Base-by-base conservation (phyloP, 2,888 invertebrate species). In the Ellobium chinense region DNA sequence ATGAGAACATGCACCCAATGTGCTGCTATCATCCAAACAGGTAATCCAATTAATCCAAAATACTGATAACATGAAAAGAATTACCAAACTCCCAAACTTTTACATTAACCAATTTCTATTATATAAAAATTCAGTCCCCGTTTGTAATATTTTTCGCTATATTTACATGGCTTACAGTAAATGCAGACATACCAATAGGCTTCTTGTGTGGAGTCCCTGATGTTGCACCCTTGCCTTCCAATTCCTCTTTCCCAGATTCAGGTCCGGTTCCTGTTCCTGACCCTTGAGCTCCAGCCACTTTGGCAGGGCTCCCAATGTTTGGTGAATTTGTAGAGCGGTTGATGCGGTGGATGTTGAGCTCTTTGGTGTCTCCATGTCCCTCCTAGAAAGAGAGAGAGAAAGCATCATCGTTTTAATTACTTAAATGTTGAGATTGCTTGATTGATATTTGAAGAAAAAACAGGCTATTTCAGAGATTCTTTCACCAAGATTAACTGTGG, bases 311-410 rank as follows among this genome's bases (percentile, higher is more conserved):
- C 29, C 78, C 70, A 14, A 21, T 27, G 37, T 31, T 63, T 31
- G 63, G 36, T 18, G 60, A 34, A 24, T 27, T 37, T 31, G 12
- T 46, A 12, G 46, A 7, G 3, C 54, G 12, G 36, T 65, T 78
- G 18, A 78, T 68, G 18, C 27, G 78, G 54, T 72, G 78, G 29
- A 78, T 78, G 62, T 78, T 69, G 29, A 78, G 36, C 21, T 72
- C 78, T 36, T 72, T 70, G 14, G 63, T 36, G 27, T 72, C 72
- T 18, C 34, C 72, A 54, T 72, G 46, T 12, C 70, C 78, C 34
- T 78, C 78, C 78, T 78, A 36, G 18, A 18, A 18, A n/a, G n/a
- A n/a, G n/a, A n/a, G n/a, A n/a, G n/a, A n/a, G n/a, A n/a, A n/a
- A n/a, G n/a, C n/a, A n/a, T n/a, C n/a, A n/a, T n/a, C 12, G 54